phyloP scores from a whole-genome alignment of 2,113 vertebrate genomes.

The Acinonyx jubatus region DNA sequence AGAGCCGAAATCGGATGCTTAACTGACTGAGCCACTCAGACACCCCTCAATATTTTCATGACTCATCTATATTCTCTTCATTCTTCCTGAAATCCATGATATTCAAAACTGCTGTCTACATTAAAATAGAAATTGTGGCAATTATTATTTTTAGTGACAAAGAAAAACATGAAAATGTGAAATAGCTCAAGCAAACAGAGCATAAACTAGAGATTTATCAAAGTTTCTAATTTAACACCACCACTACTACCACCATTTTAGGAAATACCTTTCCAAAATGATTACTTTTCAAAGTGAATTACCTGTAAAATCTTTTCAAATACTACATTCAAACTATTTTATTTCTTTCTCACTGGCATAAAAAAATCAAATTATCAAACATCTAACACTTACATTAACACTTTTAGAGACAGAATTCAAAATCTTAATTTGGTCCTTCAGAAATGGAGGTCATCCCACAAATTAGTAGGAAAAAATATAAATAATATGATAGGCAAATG shows the following conservation, averaged over 20 bases:
- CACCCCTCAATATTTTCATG: slow-evolving; percentile 11
- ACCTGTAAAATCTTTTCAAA: not conserved
- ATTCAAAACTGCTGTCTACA: slow-evolving; percentile 6
- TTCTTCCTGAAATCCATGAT: not conserved
- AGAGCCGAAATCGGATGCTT: no score
- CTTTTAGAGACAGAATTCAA: not conserved
- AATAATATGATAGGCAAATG: slow-evolving; percentile 11
- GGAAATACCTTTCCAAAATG: not conserved
- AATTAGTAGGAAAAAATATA: not conserved
- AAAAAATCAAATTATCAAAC: not conserved
- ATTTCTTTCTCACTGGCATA: not conserved
- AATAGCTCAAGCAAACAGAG: not conserved
- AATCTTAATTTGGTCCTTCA: not conserved
- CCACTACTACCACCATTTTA: not conserved
- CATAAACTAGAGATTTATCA: not conserved
- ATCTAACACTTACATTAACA: not conserved
- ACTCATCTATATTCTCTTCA: not conserved
- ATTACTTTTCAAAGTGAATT: not conserved
- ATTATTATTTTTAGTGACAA: not conserved
- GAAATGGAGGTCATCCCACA: not conserved
- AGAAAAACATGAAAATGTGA: slow-evolving; percentile 17
- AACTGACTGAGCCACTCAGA: no score
- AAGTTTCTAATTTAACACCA: not conserved
- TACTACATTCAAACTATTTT: not conserved
- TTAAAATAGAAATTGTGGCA: not conserved